Evolutionary conservation across 2,113 vertebrate genomes (phyloP).

Genomic region (Puntigrus tetrazona): DNA sequence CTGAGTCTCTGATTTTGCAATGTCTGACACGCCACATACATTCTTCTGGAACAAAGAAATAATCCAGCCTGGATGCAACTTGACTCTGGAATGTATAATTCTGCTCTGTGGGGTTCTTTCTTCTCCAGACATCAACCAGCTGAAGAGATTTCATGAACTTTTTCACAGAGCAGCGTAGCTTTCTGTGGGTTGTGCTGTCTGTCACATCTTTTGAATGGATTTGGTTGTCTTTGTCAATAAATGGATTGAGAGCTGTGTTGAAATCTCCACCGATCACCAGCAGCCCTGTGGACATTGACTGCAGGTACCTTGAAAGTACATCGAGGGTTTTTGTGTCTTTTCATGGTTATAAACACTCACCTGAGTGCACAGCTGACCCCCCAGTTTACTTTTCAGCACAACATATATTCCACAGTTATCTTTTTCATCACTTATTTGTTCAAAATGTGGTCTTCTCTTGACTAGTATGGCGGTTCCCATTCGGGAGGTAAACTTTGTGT

Average conservation of each 20-base stretch:
- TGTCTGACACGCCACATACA: background rate
- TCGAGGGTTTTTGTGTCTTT: slow-evolving; percentile 4
- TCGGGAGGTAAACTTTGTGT: background rate
- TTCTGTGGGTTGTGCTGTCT: background rate
- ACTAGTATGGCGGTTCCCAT: slow-evolving; percentile 31
- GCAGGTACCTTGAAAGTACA: background rate
- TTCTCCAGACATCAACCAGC: slow-evolving; percentile 19
- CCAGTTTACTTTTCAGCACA: slow-evolving; percentile 28
- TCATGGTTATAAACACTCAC: slow-evolving; percentile 36
- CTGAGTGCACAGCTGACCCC: slow-evolving; percentile 1
- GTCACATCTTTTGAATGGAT: background rate
- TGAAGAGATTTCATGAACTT: slow-evolving; percentile 29
- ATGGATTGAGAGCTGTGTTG: slow-evolving; percentile 16
- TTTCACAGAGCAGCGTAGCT: background rate
- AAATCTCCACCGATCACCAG: slow-evolving; percentile 41
- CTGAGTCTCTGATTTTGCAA: background rate
- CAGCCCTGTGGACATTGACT: slow-evolving; percentile 21
- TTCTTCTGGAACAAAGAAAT: slow-evolving; percentile 31
- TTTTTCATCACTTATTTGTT: background rate
- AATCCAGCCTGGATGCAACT: background rate
- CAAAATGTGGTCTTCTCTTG: background rate
- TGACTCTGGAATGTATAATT: slow-evolving; percentile 3
- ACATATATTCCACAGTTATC: slow-evolving; percentile 13
- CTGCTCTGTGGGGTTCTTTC: background rate
- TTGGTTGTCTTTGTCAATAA: background rate